Conservation (phyloP, 2,113 vertebrate species). For the Alethe castanea region DNA sequence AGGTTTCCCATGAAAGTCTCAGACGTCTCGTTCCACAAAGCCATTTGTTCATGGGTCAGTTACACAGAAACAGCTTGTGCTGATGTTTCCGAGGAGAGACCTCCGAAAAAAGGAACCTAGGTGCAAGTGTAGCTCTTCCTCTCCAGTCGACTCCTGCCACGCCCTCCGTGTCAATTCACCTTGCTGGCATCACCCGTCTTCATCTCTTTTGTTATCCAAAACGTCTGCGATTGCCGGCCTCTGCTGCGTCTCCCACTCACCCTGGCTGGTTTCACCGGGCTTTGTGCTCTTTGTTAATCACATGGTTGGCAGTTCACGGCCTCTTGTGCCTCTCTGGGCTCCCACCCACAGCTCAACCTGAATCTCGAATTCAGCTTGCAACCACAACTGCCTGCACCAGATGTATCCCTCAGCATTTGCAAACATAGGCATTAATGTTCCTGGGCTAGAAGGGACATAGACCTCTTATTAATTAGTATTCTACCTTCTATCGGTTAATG, state of each 20-base stretch:
- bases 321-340: neutral
- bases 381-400: neutral
- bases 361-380: neutral
- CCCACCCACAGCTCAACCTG: neutral
- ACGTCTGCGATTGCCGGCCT: neutral
- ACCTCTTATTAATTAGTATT: neutral
- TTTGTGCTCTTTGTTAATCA: neutral
- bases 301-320: neutral
- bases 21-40: neutral
- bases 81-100: neutral
- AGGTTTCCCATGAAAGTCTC: neutral
- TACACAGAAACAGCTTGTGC: neutral
- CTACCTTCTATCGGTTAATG: neutral
- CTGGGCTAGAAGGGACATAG: no score
- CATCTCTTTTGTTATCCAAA: neutral
- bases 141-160: neutral
- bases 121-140: neutral
- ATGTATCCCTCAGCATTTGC: neutral
- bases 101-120: neutral
- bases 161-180: neutral
- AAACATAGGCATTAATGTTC: neutral
- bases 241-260: neutral
- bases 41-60: neutral
- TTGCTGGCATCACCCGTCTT: rapidly evolving
- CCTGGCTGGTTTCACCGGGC: neutral